Evolutionary conservation across 2,888 invertebrate species (phyloP).

Genomic region (Thymelicus sylvestris): DNA sequence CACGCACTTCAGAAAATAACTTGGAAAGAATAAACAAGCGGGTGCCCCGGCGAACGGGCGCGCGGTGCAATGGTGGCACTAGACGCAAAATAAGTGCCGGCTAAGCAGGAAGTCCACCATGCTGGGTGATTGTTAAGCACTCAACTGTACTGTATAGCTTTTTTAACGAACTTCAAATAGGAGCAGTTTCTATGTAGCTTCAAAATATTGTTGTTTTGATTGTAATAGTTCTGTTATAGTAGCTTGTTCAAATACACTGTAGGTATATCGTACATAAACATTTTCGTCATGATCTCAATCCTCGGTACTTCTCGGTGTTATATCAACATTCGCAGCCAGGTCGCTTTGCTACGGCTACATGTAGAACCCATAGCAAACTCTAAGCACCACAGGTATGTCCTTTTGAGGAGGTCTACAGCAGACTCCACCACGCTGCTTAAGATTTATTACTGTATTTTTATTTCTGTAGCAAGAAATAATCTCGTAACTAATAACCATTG

Average conservation of each 20-base stretch:
- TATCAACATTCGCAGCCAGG: no score
- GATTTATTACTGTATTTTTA: no score
- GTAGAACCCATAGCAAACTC: no score
- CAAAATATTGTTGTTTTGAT: not conserved
- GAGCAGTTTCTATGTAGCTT: no score
- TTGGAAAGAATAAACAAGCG: conserved; percentile 34
- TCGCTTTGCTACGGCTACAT: no score
- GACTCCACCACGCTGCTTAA: no score
- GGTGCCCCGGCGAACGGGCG: not conserved
- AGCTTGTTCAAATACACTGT: conserved; percentile 2
- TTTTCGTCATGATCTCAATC: not conserved
- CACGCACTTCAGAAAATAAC: conserved; percentile 61
- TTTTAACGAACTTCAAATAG: not conserved
- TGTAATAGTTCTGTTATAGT: not conserved
- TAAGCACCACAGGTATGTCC: no score
- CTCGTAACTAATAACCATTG: no score
- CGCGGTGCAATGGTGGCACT: conserved; percentile 19
- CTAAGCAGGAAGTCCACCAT: conserved; percentile 36
- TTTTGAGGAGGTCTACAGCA: no score
- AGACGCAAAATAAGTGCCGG: conserved; percentile 32
- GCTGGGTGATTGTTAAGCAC: conserved; percentile 33
- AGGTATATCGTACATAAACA: not conserved
- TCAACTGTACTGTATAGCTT: conserved; percentile 17
- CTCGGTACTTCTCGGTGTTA: not conserved
- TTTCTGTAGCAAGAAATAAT: no score